These are phyloP conservation scores for Allolobophora icterica DNA, from an alignment of 2,888 invertebrate species.

Conservation along the genomic window DNA sequence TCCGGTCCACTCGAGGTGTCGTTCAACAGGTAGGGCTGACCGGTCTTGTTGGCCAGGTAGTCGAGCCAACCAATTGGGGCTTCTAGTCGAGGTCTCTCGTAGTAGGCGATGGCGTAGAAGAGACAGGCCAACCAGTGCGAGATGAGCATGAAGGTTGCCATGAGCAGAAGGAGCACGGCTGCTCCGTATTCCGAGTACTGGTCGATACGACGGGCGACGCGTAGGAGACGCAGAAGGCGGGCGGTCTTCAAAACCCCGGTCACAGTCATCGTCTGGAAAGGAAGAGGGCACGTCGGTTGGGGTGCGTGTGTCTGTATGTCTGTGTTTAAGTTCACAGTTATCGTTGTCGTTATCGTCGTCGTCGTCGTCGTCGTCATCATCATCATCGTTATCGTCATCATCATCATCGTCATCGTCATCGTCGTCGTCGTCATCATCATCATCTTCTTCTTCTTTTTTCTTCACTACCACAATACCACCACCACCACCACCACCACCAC, in stretches of 20 bases:
- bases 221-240: conserved; percentile 60
- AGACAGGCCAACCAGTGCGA: conserved; percentile 66
- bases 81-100: conserved; percentile 51
- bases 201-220: conserved; percentile 64
- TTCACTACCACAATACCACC: not conserved
- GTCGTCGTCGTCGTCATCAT: not conserved
- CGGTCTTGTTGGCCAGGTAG: conserved; percentile 57
- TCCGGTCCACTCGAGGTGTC: conserved; percentile 63
- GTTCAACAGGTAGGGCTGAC: conserved; percentile 57
- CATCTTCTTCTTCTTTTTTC: not conserved
- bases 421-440: not conserved
- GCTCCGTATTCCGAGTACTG: conserved; percentile 65
- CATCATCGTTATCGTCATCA: not conserved
- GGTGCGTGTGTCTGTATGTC: too few relatives aligned
- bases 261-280: conserved; percentile 63
- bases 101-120: conserved; percentile 65
- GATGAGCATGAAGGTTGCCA: conserved; percentile 64
- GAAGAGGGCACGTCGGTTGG: too few relatives aligned
- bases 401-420: not conserved
- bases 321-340: too few relatives aligned
- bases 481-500: not conserved
- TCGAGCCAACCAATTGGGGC: conserved; percentile 62
- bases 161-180: conserved; percentile 62
- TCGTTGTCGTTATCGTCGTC: not conserved
- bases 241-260: conserved; percentile 65